phyloP scores from a whole-genome alignment of 2,113 vertebrate species.

The Ceyx cyanopectus region DNA sequence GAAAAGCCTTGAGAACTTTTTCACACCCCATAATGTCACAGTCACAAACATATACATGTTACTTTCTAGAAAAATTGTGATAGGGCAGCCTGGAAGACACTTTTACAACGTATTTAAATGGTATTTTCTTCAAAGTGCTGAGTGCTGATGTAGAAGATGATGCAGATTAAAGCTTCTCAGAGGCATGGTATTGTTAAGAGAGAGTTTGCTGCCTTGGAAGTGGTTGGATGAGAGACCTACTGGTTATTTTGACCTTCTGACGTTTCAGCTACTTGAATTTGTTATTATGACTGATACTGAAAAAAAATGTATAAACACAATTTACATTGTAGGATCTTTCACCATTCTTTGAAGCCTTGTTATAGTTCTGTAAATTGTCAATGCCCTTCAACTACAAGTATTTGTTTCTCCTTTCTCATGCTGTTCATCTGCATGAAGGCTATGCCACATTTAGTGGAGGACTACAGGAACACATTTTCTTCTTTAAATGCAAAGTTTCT shows the following conservation, averaged over 20 bases:
- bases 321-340: neutral
- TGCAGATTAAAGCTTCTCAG: neutral
- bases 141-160: neutral
- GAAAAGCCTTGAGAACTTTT: neutral
- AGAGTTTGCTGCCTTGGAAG: neutral
- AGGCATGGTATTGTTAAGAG: neutral
- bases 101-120: neutral
- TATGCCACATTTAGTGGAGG: neutral
- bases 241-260: neutral
- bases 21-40: too few species aligned
- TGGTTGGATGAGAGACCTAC: neutral
- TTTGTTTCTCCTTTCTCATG: neutral
- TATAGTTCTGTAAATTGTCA: neutral
- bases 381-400: neutral
- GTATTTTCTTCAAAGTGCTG: neutral
- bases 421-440: neutral
- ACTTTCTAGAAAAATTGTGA: neutral
- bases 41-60: neutral
- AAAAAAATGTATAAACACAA: neutral
- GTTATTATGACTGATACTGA: neutral
- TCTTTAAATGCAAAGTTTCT: neutral
- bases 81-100: neutral
- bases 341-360: neutral
- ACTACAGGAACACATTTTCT: neutral
- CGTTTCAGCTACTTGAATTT: neutral